Conservation (phyloP, 2,113 vertebrate species). For the Vimba vimba region DNA sequence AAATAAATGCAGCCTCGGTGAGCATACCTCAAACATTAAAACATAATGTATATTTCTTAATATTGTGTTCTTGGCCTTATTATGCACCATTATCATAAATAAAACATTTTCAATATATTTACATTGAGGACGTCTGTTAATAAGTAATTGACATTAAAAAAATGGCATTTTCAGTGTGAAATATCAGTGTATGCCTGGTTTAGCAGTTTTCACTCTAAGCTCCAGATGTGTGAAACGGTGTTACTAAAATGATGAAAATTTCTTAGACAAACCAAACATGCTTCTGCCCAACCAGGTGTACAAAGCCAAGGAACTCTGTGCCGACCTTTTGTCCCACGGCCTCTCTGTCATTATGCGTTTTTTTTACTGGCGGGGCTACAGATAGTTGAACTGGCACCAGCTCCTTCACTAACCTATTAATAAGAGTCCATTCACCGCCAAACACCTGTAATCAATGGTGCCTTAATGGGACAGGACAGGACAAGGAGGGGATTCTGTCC, state of each 20-base stretch:
- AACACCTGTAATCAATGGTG: conserved; percentile 39
- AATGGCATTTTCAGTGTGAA: neutral
- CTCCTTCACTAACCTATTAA: conserved; percentile 31
- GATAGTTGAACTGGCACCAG: conserved; percentile 23
- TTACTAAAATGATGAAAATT: neutral
- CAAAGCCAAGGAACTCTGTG: conserved; percentile 21
- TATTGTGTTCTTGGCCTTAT: too few relatives aligned
- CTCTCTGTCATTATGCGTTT: conserved; percentile 51
- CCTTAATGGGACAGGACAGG: neutral
- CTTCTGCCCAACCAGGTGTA: neutral
- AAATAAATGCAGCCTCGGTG: neutral
- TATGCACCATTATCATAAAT: too few relatives aligned
- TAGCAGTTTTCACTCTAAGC: neutral
- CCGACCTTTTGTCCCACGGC: conserved; percentile 3
- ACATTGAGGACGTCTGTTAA: neutral
- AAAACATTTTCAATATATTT: too few relatives aligned
- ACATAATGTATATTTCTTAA: too few relatives aligned
- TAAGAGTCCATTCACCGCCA: conserved; percentile 31
- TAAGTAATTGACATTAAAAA: too few relatives aligned
- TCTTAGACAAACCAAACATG: neutral
- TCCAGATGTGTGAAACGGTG: neutral
- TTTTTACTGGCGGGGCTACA: conserved; percentile 35
- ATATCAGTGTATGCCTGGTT: neutral
- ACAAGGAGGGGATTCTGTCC: neutral
- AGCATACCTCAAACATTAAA: neutral